These are phyloP conservation scores for Struthidea cinerea DNA, from an alignment of 2,113 vertebrate species.

Conservation along the genomic window DNA sequence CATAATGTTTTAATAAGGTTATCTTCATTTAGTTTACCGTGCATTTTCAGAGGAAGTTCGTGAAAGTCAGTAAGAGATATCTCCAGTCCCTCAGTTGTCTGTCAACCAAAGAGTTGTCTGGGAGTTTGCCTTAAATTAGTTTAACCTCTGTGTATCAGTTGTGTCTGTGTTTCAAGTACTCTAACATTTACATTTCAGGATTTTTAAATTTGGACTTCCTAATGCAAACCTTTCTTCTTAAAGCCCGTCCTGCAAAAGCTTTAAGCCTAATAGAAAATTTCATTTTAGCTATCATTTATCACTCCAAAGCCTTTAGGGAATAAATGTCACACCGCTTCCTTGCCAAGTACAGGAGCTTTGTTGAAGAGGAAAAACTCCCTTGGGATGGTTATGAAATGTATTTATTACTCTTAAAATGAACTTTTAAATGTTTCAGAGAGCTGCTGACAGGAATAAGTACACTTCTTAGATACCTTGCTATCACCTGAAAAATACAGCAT, in stretches of 20 bases:
- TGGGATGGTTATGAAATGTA: slow-evolving; percentile 46
- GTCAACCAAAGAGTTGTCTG: not conserved
- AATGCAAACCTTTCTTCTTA: not conserved
- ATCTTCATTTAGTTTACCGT: not conserved
- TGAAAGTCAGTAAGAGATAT: not conserved
- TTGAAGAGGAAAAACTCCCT: not conserved
- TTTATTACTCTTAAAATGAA: slow-evolving; percentile 39
- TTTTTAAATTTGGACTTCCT: not conserved
- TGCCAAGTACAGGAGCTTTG: slow-evolving; percentile 38
- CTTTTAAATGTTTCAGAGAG: slow-evolving; percentile 15
- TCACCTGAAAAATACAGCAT: not conserved
- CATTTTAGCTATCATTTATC: slow-evolving; percentile 29
- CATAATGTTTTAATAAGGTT: not conserved
- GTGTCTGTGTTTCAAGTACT: not conserved
- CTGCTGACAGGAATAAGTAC: not conserved
- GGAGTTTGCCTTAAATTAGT: not conserved
- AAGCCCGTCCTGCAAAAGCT: not conserved
- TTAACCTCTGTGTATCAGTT: not conserved
- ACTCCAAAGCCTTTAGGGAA: slow-evolving; percentile 3
- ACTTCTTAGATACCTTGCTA: not conserved
- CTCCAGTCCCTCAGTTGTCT: not conserved
- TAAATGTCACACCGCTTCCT: not conserved
- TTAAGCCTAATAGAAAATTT: not conserved
- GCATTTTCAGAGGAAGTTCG: not conserved
- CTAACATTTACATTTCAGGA: not conserved